Conservation (phyloP, 1,140 invertebrate genomes). For the Microplitis mediator region DNA sequence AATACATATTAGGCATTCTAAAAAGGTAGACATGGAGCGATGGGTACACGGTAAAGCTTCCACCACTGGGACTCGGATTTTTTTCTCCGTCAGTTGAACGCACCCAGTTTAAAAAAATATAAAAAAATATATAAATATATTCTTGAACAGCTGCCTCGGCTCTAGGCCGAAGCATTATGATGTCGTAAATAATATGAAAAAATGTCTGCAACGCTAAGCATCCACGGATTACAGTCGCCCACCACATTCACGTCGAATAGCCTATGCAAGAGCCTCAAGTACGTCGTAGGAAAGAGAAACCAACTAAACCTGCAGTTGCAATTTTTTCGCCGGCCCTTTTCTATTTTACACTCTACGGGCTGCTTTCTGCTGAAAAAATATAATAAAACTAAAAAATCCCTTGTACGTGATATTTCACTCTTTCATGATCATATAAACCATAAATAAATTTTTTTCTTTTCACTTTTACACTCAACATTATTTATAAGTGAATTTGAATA, state of each 20-base stretch:
- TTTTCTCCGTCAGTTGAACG: neutral
- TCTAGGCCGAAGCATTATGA: constrained; percentile 22
- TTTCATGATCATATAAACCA: no score
- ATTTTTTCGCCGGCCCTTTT: neutral
- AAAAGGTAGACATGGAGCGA: neutral
- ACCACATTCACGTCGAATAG: constrained; percentile 11
- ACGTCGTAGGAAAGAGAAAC: neutral
- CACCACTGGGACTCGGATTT: neutral
- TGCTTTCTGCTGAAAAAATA: neutral
- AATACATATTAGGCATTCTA: neutral
- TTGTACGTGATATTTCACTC: no score
- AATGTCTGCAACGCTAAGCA: constrained; percentile 32
- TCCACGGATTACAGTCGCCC: constrained; percentile 21
- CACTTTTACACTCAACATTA: no score
- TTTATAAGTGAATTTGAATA: no score
- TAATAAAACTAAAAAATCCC: neutral
- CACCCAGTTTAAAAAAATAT: neutral
- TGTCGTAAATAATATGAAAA: constrained; percentile 36
- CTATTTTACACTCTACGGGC: neutral
- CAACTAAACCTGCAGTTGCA: neutral
- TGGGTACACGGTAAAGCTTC: neutral
- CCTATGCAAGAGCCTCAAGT: neutral
- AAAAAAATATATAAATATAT: constrained; percentile 9
- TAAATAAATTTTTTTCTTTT: no score
- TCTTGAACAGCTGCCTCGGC: neutral